phyloP scores from a whole-genome alignment of 2,797 vertebrate species.

The Gadopsis bispinosus region DNA sequence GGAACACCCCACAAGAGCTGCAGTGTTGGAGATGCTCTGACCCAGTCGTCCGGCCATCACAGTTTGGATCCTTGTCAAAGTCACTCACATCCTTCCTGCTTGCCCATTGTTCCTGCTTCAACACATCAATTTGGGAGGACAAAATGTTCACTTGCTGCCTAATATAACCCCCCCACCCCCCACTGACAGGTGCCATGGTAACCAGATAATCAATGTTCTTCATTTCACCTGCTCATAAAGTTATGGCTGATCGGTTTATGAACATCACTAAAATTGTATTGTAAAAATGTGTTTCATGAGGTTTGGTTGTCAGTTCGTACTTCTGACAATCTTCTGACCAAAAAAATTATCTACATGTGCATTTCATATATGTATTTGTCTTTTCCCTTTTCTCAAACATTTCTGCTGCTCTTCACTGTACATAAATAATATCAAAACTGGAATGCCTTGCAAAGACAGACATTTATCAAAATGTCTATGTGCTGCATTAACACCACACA shows the following conservation, averaged over 20 bases:
- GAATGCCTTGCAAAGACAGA: background rate
- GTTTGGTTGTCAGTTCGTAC: background rate
- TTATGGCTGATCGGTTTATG: background rate
- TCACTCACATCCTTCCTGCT: no score
- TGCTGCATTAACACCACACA: constrained; percentile 14
- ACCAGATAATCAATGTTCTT: no score
- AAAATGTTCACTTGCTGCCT: no score
- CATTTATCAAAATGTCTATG: constrained; percentile 4
- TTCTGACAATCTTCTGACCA: background rate
- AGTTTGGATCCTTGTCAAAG: no score
- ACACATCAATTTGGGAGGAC: no score
- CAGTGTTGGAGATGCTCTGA: no score
- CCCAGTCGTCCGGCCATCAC: no score
- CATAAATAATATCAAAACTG: background rate
- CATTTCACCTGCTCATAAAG: no score
- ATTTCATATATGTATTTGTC: background rate
- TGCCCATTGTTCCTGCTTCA: no score
- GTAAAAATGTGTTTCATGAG: background rate
- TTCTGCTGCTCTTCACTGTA: background rate
- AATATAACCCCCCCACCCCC: no score
- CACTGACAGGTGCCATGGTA: no score
- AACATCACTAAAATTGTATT: background rate
- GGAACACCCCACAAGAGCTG: no score
- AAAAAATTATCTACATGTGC: background rate
- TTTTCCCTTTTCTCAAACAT: background rate